phyloP scores from a whole-genome alignment of 2,888 invertebrate species.

The Craniophora ligustri region DNA sequence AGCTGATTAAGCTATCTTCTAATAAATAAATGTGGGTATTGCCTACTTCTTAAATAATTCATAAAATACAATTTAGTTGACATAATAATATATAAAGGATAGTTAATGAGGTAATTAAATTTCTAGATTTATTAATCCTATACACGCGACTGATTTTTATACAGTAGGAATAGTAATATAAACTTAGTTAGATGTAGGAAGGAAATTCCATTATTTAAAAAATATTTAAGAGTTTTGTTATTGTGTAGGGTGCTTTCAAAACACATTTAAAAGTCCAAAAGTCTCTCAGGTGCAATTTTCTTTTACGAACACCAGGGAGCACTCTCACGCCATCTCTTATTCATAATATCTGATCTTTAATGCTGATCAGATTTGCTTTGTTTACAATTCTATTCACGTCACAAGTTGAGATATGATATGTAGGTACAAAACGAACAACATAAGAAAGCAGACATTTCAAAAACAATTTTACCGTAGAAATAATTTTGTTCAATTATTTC shows the following conservation, averaged over 20 bases:
- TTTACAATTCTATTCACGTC: slow-evolving; percentile 25
- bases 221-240: not conserved
- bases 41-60: too few species aligned
- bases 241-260: not conserved
- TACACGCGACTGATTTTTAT: too few species aligned
- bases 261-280: not conserved
- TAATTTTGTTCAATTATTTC: too few species aligned
- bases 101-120: too few species aligned
- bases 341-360: slow-evolving; percentile 26
- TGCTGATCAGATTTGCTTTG: slow-evolving; percentile 5
- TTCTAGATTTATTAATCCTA: too few species aligned
- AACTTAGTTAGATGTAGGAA: not conserved
- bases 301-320: not conserved
- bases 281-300: not conserved
- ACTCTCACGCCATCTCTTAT: slow-evolving; percentile 5
- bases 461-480: not conserved
- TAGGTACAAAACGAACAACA: too few species aligned
- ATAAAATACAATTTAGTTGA: too few species aligned
- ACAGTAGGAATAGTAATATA: too few species aligned
- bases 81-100: too few species aligned
- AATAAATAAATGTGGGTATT: too few species aligned
- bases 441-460: not conserved
- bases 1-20: too few species aligned
- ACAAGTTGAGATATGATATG: slow-evolving; percentile 3
- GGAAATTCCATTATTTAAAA: not conserved